Evolutionary conservation across 2,113 vertebrate genomes (phyloP), one percentile per base, ranked within the genome.

Genomic region (Amblyornis subalaris): DNA sequence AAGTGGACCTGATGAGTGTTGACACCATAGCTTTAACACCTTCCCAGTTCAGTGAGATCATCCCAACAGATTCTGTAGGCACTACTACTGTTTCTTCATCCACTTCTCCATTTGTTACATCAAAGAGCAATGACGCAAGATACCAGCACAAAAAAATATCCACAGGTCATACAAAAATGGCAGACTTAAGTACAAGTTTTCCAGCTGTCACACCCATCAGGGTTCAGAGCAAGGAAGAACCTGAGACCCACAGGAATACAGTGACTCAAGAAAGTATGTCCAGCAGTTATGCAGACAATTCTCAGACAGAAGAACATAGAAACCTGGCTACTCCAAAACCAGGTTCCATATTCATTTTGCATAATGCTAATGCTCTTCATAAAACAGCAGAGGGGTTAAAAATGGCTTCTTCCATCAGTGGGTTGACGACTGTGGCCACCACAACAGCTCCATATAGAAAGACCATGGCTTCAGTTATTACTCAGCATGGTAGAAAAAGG

Each of bases 401-500:
- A 33, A 22, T 5, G 1, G 19, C 24, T 16, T 6, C 57, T 40
- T 19, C 72, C 4, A 7, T 35, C 6, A 79, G 42, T 65, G n/a
- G 36, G 12, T 26, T 69, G 36, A 54, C 62, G 10, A 38, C 73
- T 60, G 15, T 64, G 11, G 48, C 42, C 61, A 73, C 66, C 19
- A 26, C 62, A 26, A 61, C 76, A 50, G 33, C 25, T 12, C 57
- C 79, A 2, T 50, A 88, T 28, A 95, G 11, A 47, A 88, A 92
- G 31, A 89, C 90, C 2, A 6, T 50, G 21, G 91, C 94, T 33
- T 89, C 96, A 16, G 17, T 60, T 10, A 53, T 91, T 78, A 94
- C 97, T 26, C 97, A 93, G 2, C 94, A 94, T 81, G 76, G 97
- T 33, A 97, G 97, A 48, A 98, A 89, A 82, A 98, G 96, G 88